Evolutionary conservation across 2,113 vertebrate species (phyloP), one percentile per base, ranked within the genome.

Genomic region (Epinephelus moara): DNA sequence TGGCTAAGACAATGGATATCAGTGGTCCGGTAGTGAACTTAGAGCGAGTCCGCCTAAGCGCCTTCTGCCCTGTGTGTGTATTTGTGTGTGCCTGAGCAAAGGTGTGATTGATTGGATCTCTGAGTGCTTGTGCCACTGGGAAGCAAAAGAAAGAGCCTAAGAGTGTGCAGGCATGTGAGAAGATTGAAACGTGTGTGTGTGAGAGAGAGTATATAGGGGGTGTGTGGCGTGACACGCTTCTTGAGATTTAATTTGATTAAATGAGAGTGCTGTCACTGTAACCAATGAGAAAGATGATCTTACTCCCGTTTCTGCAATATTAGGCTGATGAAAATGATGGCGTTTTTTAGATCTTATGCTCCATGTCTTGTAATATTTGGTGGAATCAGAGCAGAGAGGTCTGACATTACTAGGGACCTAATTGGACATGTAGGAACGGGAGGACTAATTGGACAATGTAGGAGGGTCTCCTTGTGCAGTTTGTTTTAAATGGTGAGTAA

Each of bases 221-320:
- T 85, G 79, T 77, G 80, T 61, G 84, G 62, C 4, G 27, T 79
- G 89, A 83, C 75, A 86, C 33, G 81, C 89, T 93, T 91, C 89
- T 90, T 60, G 53, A 90, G 69, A 83, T 89, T 92, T 91, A 87
- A 93, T 94, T 92, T 89, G 89, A 94, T 93, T 90, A 91, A 93
- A 90, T 80, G 74, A 73, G 84, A 92, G 83, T 25, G 88, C 87
- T 84, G 91, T 85, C 87, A 89, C 84, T 84, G 82, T 89, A 91
- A 90, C 89, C 92, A 88, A 87, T 82, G 85, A 84, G 88, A 91
- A 87, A 84, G 81, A 92, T 88, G 77, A 93, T 93, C 85, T 84
- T 49, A 85, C 82, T 60, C 76, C 53, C 49, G 15, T 88, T 85
- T 82, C 76, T 82, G 87, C 77, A 72, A 77, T 89, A 91, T 92